Base-by-base conservation (phyloP, 2,888 invertebrate species). In the Laspeyria flexula region DNA sequence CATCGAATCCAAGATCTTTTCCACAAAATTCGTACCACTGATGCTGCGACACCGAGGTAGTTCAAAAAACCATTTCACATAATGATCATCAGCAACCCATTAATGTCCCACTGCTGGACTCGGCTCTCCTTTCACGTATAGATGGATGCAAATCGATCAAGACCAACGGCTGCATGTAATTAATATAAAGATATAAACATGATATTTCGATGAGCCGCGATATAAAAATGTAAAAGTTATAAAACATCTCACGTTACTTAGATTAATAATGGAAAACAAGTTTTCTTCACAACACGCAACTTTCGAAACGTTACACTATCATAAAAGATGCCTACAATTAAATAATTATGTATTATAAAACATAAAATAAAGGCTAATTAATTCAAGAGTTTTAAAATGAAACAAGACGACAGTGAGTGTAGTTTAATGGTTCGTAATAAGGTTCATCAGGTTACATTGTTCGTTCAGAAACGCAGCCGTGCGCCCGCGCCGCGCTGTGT, bases 401-500 rank as follows among this genome's bases (percentile, higher is more conserved):
- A 48, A 52, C 53, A 49, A 16, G 56, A 50, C 45, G 41, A 57
- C 57, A 49, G 52, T 51, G 44, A 40, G 12, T 42, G 41, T 44
- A 40, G 48, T 54, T 56, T 56, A 77, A 73, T 65, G 66, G 68
- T 60, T 52, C 53, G 63, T 41, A 37, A 50, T 60, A 56, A 53
- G 47, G 51, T 35, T 43, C 50, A 50, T 55, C 44, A 38, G 46
- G 42, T 56, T 43, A 70, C 68, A 60, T 70, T 66, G 70, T 66
- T 29, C 45, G 39, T 50, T 46, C 43, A 40, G 48, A 58, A 52
- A 49, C 42, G 51, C 45, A 35, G 39, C 51, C 41, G 52, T 46
- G 42, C 49, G 33, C 25, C 7, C 49, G 43, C n/a, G n/a, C n/a
- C n/a, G n/a, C n/a, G n/a, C n/a, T n/a, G n/a, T n/a, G n/a, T n/a